Conservation (phyloP, 2,888 invertebrate genomes). For the Alloscopus bannaensis region DNA sequence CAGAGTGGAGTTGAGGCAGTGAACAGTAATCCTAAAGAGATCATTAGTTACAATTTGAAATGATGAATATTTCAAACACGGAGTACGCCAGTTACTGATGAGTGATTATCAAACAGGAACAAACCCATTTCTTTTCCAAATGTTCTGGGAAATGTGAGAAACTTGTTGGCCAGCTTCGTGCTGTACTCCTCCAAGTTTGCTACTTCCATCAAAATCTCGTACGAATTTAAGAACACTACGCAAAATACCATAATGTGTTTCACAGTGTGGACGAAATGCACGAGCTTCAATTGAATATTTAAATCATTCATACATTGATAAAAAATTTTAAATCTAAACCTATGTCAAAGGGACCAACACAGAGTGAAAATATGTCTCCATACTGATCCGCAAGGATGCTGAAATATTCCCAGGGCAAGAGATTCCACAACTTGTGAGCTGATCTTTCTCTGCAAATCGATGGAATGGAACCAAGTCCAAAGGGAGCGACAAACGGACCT, state of each 20-base stretch:
- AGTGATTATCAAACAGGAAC: too few species aligned
- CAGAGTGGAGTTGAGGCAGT: slow-evolving; percentile 47
- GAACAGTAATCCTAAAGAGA: slow-evolving; percentile 46
- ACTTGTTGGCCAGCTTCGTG: slow-evolving; percentile 44
- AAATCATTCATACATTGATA: not conserved
- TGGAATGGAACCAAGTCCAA: too few species aligned
- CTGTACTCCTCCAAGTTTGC: slow-evolving; percentile 61
- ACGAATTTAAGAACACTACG: slow-evolving; percentile 42
- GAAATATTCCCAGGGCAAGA: too few species aligned
- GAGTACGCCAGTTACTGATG: too few species aligned
- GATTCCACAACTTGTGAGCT: too few species aligned
- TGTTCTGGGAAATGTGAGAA: slow-evolving; percentile 51
- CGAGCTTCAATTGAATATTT: not conserved
- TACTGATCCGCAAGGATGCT: too few species aligned
- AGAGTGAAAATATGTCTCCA: not conserved
- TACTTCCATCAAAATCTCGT: slow-evolving; percentile 50
- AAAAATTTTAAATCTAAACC: not conserved
- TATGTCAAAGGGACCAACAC: not conserved
- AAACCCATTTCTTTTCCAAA: slow-evolving; percentile 68
- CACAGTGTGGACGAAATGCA: not conserved
- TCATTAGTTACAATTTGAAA: too few species aligned
- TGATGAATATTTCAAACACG: too few species aligned
- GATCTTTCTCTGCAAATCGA: too few species aligned
- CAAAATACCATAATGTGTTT: not conserved
- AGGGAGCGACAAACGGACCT: too few species aligned